Evolutionary conservation across 2,797 vertebrate genomes (phyloP).

Genomic region (Ispidina lecontei): DNA sequence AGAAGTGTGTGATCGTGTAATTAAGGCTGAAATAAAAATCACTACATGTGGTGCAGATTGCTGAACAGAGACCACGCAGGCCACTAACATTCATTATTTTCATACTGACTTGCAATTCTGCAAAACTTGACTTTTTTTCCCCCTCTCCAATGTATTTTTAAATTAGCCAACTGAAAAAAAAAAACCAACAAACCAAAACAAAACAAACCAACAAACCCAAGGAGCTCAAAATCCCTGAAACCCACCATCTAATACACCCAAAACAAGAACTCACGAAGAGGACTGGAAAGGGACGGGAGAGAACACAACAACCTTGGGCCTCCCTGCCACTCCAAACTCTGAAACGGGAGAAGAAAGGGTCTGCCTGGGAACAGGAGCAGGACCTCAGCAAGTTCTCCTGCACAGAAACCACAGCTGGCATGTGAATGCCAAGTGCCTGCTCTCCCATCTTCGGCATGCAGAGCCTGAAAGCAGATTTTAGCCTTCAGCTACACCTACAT

Average conservation of each 20-base stretch:
- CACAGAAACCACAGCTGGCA: accelerated
- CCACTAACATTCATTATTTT: neutral
- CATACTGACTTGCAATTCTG: neutral
- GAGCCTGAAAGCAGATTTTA: neutral
- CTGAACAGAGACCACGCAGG: neutral
- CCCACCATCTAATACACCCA: neutral
- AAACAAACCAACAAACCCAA: accelerated
- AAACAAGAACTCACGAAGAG: neutral
- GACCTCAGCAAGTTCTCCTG: neutral
- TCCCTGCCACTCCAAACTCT: neutral
- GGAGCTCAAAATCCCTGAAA: neutral
- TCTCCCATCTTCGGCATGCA: neutral
- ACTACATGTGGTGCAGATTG: neutral
- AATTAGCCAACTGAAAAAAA: neutral
- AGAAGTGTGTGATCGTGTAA: constrained; percentile 16
- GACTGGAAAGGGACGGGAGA: neutral
- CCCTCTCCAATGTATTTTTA: neutral
- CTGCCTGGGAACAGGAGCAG: neutral
- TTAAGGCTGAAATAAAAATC: constrained; percentile 40
- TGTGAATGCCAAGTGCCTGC: accelerated
- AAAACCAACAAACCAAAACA: too few relatives aligned
- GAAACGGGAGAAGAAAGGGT: neutral
- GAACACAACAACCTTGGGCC: neutral
- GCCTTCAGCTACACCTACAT: neutral
- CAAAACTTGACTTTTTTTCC: neutral